Evolutionary conservation across 2,113 vertebrate species (phyloP).

Genomic region (Solenodon paradoxus): DNA sequence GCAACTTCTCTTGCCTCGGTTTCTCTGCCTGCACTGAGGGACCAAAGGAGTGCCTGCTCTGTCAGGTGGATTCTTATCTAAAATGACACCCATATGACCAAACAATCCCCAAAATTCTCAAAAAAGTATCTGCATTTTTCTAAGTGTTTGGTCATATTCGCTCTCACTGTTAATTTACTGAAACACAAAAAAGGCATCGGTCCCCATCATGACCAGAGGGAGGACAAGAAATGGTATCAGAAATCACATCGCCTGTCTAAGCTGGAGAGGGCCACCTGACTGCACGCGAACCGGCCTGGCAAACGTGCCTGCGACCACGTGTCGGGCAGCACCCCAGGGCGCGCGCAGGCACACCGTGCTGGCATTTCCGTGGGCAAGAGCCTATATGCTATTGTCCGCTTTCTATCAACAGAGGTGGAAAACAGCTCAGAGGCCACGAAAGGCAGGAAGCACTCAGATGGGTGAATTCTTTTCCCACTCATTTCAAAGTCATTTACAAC

Average conservation of each 20-base stretch:
- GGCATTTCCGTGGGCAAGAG: neutral
- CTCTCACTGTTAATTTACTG: too few relatives aligned
- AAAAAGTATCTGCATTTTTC: neutral
- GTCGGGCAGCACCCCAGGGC: too few relatives aligned
- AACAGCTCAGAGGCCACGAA: neutral
- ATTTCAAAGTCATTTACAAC: neutral
- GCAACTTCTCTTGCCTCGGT: neutral
- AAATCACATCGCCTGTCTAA: neutral
- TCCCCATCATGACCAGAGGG: neutral
- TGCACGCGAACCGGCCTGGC: too few relatives aligned
- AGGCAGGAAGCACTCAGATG: neutral
- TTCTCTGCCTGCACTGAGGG: neutral
- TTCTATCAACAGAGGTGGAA: neutral
- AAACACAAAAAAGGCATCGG: fast-evolving
- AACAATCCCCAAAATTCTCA: neutral
- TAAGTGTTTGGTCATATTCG: neutral
- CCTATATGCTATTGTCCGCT: neutral
- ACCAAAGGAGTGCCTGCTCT: too few relatives aligned
- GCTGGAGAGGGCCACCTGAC: neutral
- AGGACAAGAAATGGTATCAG: neutral
- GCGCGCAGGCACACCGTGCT: fast-evolving
- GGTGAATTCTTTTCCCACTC: neutral
- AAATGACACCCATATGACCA: neutral
- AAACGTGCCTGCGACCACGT: too few relatives aligned
- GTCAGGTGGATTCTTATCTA: neutral